Percentiles rank a stretch among this genome's conserved stretches.
Conservation (phyloP, 2,888 invertebrate genomes). For the Metopia argyrocephala region DNA sequence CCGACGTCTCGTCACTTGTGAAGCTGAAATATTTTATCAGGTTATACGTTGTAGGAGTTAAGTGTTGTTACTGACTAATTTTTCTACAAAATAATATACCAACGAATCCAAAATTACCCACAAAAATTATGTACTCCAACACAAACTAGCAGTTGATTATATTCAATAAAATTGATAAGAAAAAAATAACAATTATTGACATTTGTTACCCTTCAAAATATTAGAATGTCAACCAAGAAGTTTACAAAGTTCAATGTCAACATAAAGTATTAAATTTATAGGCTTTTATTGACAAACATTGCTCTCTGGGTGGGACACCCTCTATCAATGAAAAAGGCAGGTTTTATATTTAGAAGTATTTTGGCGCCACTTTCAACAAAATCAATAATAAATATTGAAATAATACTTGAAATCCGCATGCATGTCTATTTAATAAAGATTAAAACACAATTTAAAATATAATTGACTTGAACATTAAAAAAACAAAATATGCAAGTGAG, state of each 20-base stretch:
- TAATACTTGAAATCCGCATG: background rate
- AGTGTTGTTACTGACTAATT: too few relatives aligned
- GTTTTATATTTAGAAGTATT: background rate
- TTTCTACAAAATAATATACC: too few relatives aligned
- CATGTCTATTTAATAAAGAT: background rate
- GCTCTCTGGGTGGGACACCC: background rate
- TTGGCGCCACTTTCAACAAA: conserved; percentile 42
- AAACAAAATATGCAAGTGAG: background rate
- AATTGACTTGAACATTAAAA: background rate
- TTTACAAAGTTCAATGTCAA: conserved; percentile 52
- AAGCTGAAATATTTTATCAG: too few relatives aligned
- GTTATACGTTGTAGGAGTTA: too few relatives aligned
- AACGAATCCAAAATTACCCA: too few relatives aligned
- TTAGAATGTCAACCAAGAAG: background rate
- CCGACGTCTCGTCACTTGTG: too few relatives aligned
- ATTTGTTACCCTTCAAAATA: background rate
- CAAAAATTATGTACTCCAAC: too few relatives aligned
- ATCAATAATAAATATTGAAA: background rate
- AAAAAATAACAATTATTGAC: background rate
- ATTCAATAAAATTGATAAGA: background rate
- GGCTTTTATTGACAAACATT: background rate
- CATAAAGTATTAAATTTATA: conserved; percentile 54
- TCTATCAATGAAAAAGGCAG: background rate
- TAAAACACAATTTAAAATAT: background rate
- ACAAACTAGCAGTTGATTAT: too few relatives aligned